Evolutionary conservation across 2,113 vertebrate genomes (phyloP), one percentile per base, ranked within the genome.

Genomic region (Atractosteus spatula): DNA sequence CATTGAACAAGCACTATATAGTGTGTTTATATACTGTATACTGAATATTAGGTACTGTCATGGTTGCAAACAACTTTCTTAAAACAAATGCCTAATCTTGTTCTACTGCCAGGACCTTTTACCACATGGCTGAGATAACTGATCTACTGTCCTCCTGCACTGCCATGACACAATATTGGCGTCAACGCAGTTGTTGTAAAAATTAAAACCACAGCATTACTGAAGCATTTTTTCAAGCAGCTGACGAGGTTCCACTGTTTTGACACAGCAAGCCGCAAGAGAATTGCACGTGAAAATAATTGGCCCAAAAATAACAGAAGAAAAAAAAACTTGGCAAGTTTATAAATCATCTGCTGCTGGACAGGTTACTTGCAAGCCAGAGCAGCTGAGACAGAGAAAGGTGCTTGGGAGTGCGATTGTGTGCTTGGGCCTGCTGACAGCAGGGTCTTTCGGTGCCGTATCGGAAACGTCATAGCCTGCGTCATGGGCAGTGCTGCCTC

Each of bases 251-350:
- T 59, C 43, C 55, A 55, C 47, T 62, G 71, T 10, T 55, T 57
- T 42, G 41, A 62, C 43, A 62, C 65, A 68, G 16, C 11, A 41
- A 13, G 61, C 12, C 8, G 66, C 29, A 7, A 45, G 59, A 54
- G 41, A 14, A 14, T 47, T 63, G 11, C 29, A 55, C 44, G 41
- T 12, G 59, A 55, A 64, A 47, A 71, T 71, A 71, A 76, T 71
- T 61, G 74, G 55, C 29, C 63, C 74, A 41, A 67, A 71, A 67
- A 67, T 68, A 75, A 75, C 44, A 71, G 44, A 45, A 62, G 11
- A 69, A 43, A 44, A 17, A n/a, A 41, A 41, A 17, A 55, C 29
- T 62, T 17, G 14, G 41, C 12, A 16, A 62, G 57, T 29, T 29
- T 47, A 62, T 68, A 68, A 71, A 76, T 71, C 70, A 68, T 75